A percentile compares a stretch with the other conserved stretches of the same genome.
Conservation (phyloP, 1,140 invertebrate genomes). For the Alviniconcha marisindica region DNA sequence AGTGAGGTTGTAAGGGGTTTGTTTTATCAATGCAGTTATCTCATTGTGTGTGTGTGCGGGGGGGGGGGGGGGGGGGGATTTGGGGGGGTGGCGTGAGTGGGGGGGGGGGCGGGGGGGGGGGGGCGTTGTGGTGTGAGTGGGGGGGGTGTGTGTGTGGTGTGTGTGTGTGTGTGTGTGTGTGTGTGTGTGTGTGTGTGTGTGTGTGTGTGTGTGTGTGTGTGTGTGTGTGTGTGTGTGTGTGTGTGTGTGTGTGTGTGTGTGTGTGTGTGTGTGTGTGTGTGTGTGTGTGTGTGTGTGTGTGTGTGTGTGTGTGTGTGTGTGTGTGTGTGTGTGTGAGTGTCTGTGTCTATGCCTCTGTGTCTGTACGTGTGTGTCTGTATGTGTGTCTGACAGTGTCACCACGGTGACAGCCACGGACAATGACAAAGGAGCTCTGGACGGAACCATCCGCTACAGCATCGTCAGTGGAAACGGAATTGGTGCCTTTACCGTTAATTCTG, state of each 20-base stretch:
- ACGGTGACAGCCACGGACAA: conserved; percentile 53
- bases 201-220: background rate
- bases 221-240: background rate
- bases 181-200: background rate
- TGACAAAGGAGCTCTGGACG: conserved; percentile 49
- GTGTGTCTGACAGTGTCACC: conserved; percentile 34
- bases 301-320: background rate
- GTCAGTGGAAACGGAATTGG: conserved; percentile 47
- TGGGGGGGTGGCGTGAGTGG: background rate
- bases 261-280: background rate
- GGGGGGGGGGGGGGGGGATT: background rate
- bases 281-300: conserved; percentile 7
- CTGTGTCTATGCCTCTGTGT: background rate
- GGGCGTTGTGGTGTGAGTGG: background rate
- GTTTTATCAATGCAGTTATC: background rate
- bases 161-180: background rate
- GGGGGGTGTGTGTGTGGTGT: background rate
- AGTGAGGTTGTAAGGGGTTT: background rate
- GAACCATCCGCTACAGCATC: conserved; percentile 51
- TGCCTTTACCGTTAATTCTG: conserved; percentile 50
- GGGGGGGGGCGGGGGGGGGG: background rate
- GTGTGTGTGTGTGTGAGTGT: background rate
- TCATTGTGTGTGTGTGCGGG: conserved; percentile 13
- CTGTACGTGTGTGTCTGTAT: no score
- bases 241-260: background rate